phyloP scores from a whole-genome alignment of 2,888 invertebrate genomes.

The Trachelus troglodyta region DNA sequence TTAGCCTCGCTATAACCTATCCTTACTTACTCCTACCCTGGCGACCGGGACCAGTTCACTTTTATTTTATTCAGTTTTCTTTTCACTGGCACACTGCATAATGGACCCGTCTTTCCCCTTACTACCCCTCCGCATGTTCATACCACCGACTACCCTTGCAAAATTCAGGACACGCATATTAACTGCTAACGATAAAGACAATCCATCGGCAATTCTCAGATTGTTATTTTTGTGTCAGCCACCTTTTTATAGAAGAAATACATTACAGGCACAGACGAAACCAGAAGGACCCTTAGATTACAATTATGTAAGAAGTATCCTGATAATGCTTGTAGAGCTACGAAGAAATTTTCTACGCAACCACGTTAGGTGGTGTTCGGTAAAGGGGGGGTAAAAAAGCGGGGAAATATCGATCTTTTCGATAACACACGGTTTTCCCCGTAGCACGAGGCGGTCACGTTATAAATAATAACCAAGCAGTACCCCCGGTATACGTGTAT shows the following conservation, averaged over 20 bases:
- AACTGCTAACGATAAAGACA: neutral
- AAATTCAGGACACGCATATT: neutral
- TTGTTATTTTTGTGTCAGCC: neutral
- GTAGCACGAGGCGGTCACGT: neutral
- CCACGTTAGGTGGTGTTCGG: neutral
- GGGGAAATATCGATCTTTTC: neutral
- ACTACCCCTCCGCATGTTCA: neutral
- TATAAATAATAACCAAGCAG: neutral
- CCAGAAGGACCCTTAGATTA: neutral
- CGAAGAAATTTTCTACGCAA: neutral
- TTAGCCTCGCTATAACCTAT: neutral
- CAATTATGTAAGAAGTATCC: neutral
- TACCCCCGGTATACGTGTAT: neutral
- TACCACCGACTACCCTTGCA: neutral
- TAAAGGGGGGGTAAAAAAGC: neutral
- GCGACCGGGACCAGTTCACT: neutral
- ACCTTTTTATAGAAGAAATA: neutral
- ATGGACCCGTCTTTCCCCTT: neutral
- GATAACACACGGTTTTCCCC: neutral
- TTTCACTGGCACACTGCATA: neutral
- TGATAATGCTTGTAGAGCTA: neutral
- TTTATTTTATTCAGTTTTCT: neutral
- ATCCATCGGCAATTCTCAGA: neutral
- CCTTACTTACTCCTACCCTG: neutral
- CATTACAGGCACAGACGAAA: neutral